Percentiles rank a stretch among this genome's conserved stretches.
Evolutionary conservation across 2,888 invertebrate species (phyloP).

Genomic region (Melieria picta): DNA sequence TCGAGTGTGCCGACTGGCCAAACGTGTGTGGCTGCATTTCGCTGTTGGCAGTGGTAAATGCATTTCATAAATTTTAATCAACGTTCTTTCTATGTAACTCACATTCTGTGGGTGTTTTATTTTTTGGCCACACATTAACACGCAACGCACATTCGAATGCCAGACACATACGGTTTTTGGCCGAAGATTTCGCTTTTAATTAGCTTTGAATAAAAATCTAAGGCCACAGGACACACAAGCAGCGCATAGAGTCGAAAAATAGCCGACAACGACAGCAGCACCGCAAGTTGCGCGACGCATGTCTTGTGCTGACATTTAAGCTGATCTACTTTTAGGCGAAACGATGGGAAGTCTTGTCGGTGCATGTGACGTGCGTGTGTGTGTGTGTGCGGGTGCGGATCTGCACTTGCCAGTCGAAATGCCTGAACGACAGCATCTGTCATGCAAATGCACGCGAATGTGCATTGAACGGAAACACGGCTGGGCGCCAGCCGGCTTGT

Average conservation of each 20-base stretch:
- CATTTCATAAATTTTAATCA: constrained; percentile 32
- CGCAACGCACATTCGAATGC: no score
- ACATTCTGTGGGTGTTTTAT: neutral
- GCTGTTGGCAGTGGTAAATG: constrained; percentile 7
- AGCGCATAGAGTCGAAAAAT: neutral
- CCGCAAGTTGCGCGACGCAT: neutral
- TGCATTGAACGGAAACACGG: constrained; percentile 4
- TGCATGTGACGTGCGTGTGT: neutral
- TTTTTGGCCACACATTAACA: neutral
- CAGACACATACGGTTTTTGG: neutral
- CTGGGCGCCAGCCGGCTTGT: constrained; percentile 11
- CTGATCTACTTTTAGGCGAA: neutral
- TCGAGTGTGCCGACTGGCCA: no score
- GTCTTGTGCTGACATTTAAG: constrained; percentile 12
- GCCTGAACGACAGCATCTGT: neutral
- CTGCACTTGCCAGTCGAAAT: constrained; percentile 7
- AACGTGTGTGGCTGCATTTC: neutral
- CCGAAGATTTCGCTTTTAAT: neutral
- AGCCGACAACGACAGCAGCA: neutral
- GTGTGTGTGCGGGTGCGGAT: constrained; percentile 15
- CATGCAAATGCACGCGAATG: constrained; percentile 19
- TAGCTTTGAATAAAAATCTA: neutral
- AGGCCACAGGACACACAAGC: neutral
- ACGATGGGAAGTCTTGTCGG: neutral
- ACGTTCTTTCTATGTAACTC: neutral